A percentile compares a stretch with the other conserved stretches of the same genome.
These are phyloP conservation scores for Meghimatium bilineatum DNA, from an alignment of 2,888 invertebrate species.

Conservation along the genomic window DNA sequence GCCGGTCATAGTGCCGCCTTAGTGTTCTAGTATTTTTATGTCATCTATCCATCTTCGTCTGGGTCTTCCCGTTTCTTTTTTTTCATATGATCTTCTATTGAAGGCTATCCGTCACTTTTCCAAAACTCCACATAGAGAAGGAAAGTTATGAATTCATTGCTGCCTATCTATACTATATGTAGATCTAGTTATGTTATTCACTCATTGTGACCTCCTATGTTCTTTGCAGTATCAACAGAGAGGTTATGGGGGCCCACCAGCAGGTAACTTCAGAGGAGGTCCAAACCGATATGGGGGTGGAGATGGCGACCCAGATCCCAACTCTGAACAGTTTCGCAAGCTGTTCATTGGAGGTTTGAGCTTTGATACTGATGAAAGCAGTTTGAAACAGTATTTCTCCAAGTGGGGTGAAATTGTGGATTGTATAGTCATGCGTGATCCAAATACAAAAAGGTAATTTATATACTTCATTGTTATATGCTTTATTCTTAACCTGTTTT, in stretches of 20 bases:
- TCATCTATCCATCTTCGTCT: too few species aligned
- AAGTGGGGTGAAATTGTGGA: constrained; percentile 91
- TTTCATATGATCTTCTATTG: too few species aligned
- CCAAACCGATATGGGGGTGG: constrained; percentile 42
- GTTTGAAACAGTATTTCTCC: constrained; percentile 93
- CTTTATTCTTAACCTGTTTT: too few species aligned
- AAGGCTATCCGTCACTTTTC: too few species aligned
- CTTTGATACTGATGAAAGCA: constrained; percentile 94
- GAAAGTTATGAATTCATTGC: too few species aligned
- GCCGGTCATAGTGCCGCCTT: too few species aligned
- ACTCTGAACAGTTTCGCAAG: constrained; percentile 84
- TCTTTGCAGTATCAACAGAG: constrained; percentile 47
- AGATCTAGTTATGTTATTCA: too few species aligned
- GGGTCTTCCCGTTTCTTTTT: too few species aligned
- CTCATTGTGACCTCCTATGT: neutral
- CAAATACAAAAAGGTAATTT: constrained; percentile 62
- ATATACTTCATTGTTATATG: neutral
- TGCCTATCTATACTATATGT: too few species aligned
- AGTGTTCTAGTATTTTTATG: too few species aligned
- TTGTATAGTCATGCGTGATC: constrained; percentile 73
- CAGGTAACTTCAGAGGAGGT: constrained; percentile 34
- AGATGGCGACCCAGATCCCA: constrained; percentile 57
- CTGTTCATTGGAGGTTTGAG: constrained; percentile 96
- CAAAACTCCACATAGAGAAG: too few species aligned
- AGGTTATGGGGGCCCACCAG: constrained; percentile 38